A percentile compares a stretch with the other conserved stretches of the same genome.
These are phyloP conservation scores for Gerris lacustris DNA, from an alignment of 2,888 invertebrate genomes.

Conservation along the genomic window DNA sequence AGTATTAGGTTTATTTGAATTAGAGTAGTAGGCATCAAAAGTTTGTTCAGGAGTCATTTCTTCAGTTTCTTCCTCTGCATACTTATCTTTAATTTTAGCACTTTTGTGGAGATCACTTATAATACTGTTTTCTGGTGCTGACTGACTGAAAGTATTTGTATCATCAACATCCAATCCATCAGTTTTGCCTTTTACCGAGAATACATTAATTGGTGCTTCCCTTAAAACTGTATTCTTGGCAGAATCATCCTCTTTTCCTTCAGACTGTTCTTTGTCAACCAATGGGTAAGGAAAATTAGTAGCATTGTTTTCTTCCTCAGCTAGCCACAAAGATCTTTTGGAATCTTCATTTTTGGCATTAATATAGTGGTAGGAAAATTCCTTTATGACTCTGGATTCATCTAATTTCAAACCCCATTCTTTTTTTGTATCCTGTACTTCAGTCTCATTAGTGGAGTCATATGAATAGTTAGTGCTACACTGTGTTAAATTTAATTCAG, in stretches of 20 bases:
- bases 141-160: not conserved
- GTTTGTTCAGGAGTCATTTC: not conserved
- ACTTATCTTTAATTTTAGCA: not conserved
- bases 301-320: constrained; percentile 15
- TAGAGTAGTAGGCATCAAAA: not conserved
- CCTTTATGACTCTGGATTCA: constrained; percentile 37
- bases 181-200: not conserved
- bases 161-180: not conserved
- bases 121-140: not conserved
- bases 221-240: not conserved
- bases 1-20: not conserved
- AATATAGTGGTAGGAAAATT: constrained; percentile 39
- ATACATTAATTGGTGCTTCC: not conserved
- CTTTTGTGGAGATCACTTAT: not conserved
- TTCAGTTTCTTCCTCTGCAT: not conserved
- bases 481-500: not conserved
- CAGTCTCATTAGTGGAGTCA: constrained; percentile 34
- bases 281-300: not conserved
- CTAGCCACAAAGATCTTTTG: constrained; percentile 21
- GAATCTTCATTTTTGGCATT: constrained; percentile 28
- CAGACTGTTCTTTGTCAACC: not conserved
- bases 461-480: not conserved
- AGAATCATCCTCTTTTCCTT: not conserved
- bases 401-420: constrained; percentile 35
- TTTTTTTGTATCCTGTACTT: constrained; percentile 29